Evolutionary conservation across 1,140 invertebrate genomes (phyloP).

Genomic region (Leguminivora glycinivorella): DNA sequence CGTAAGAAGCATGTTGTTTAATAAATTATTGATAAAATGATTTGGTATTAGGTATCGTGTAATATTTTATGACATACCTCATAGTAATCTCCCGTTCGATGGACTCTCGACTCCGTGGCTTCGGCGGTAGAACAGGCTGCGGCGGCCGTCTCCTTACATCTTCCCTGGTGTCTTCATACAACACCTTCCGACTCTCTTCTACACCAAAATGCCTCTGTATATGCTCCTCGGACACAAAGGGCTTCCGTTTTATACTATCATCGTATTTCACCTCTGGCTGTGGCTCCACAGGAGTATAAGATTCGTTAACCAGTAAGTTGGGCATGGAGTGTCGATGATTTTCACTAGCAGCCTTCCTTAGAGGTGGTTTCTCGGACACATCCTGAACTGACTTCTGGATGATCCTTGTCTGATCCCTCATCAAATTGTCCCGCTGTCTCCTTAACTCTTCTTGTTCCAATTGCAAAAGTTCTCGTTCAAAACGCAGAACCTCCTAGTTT

Average conservation of each 20-base stretch:
- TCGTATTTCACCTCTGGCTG: constrained; percentile 51
- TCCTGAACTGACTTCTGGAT: constrained; percentile 84
- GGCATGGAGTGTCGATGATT: constrained; percentile 86
- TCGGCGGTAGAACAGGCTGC: constrained; percentile 55
- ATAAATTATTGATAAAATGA: too few species aligned
- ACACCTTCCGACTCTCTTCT: constrained; percentile 66
- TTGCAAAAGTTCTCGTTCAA: constrained; percentile 87
- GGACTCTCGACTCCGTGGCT: constrained; percentile 63
- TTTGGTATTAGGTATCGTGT: too few species aligned
- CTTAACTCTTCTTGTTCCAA: constrained; percentile 88
- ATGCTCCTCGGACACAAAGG: constrained; percentile 71
- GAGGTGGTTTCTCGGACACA: constrained; percentile 65
- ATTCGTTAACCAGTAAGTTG: constrained; percentile 79
- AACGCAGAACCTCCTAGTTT: constrained; percentile 84
- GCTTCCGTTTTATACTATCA: constrained; percentile 63
- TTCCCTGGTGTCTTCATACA: constrained; percentile 55
- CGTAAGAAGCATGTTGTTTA: too few species aligned
- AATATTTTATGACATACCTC: constrained; percentile 49
- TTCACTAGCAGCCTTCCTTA: constrained; percentile 45
- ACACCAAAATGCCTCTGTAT: constrained; percentile 71
- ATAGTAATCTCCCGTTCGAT: constrained; percentile 72
- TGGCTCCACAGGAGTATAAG: constrained; percentile 57
- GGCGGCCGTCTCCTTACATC: constrained; percentile 38
- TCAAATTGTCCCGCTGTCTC: constrained; percentile 84
- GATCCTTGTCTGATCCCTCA: constrained; percentile 81